phyloP scores from a whole-genome alignment of 2,113 vertebrate genomes.

The human region GRCh38 chr1:182479001-182479500 shows the following conservation, averaged over 20 bases:
- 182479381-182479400: neutral
- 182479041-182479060: neutral
- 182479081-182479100: neutral
- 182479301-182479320: neutral
- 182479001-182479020: neutral
- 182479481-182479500: neutral
- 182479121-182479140: neutral
- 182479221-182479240: neutral
- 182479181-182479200: neutral
- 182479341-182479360: neutral
- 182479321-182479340: neutral
- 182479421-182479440: neutral
- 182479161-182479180: neutral
- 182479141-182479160: neutral
- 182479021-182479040: neutral
- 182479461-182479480: neutral
- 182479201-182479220: neutral
- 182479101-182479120: neutral
- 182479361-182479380: neutral
- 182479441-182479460: neutral
- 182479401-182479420: too few species aligned
- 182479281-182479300: neutral
- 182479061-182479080: neutral
- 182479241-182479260: neutral
- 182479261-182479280: neutral